Base-by-base conservation (phyloP, 2,888 invertebrate genomes). In the Amiota communis region DNA sequence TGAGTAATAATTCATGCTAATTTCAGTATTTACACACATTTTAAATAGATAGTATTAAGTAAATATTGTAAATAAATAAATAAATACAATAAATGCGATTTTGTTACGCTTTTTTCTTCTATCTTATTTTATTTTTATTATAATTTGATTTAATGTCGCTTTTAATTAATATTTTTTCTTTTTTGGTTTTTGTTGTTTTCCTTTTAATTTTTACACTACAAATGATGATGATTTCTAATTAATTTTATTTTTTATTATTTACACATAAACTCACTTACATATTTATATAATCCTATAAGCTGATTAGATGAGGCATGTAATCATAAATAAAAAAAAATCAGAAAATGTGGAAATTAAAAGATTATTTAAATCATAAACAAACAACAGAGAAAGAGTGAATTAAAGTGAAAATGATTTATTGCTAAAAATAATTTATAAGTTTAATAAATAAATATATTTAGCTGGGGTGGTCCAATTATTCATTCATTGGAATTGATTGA, bases 221-320 rank as follows among this genome's bases (percentile, higher is more conserved):
- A 36, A 2, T 36, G 36, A 36, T 36, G 36, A 36, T 36, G 2
- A 36, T 36, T 36, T 36, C 36, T 36, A 36, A 36, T 36, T 36
- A 36, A 36, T 6, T 36, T 6, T 36, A 36, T 36, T 6, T 36
- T 36, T 36, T 36, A n/a, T 3, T 23, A 36, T 36, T 36, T 36
- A 36, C 36, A 36, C 36, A 36, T 6, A 36, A 36, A 36, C 36
- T 36, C 8, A 6, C 4, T 36, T 36, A 36, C 36, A 36, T 36
- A 36, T 36, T 36, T 36, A 6, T 36, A 36, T 36, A 36, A 36
- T 36, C 36, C 36, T 36, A 36, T 36, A 36, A 36, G 0, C 1
- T 1, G 11, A 6, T n/a, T 20, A 74, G 61, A 65, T 15, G 36
- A 72, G 79, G 72, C 20, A 13, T 13, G 69, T 71, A 73, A 59